Evolutionary conservation across 2,113 vertebrate genomes (phyloP).

Genomic region (rabbit (Oryctolagus cuniculus)): mOryCun1.1 NC_091439.1:30396001-30396500

Average conservation of each 20-base stretch:
- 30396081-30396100: constrained; percentile 51
- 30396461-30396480: background rate
- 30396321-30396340: constrained; percentile 25
- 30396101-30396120: background rate
- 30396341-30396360: background rate
- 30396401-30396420: background rate
- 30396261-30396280: constrained; percentile 51
- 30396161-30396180: constrained; percentile 35
- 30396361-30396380: background rate
- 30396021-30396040: background rate
- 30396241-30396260: constrained; percentile 49
- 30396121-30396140: constrained; percentile 1
- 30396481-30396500: background rate
- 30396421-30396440: background rate
- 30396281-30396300: constrained; percentile 66
- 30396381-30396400: background rate
- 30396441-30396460: background rate
- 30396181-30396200: constrained; percentile 73
- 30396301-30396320: constrained; percentile 40
- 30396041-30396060: background rate
- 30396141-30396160: constrained; percentile 39
- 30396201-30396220: constrained; percentile 58
- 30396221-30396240: constrained; percentile 64
- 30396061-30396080: constrained; percentile 62
- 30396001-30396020: background rate